Evolutionary conservation across 2,797 vertebrate species (phyloP).

Genomic region (Dipus sagitta): DNA sequence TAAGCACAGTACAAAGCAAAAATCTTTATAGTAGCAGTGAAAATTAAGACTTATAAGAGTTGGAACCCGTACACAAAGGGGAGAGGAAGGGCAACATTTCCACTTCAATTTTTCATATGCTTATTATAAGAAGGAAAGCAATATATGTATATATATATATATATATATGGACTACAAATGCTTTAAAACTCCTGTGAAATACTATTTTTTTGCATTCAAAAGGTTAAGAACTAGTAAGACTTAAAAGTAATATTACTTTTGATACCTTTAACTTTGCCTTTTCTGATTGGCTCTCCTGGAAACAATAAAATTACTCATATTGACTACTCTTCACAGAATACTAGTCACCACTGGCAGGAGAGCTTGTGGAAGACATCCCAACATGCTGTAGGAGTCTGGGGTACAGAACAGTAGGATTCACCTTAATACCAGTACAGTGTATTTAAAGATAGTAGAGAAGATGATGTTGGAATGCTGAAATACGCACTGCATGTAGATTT

Average conservation of each 20-base stretch:
- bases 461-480: background rate
- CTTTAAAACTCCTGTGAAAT: background rate
- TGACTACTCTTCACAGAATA: background rate
- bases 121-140: background rate
- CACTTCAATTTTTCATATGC: background rate
- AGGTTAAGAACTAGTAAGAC: background rate
- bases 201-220: background rate
- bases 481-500: slow-evolving; percentile 10
- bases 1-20: background rate
- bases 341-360: background rate
- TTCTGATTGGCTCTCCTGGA: background rate
- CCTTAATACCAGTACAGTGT: background rate
- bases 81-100: background rate
- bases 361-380: background rate
- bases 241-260: background rate
- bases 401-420: background rate
- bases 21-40: background rate
- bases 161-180: no score
- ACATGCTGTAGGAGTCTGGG: background rate
- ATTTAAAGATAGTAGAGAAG: background rate
- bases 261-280: background rate
- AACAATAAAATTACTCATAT: background rate
- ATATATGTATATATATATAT: background rate
- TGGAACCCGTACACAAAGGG: background rate
- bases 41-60: background rate